Percentiles rank a stretch among this genome's conserved stretches.
These are phyloP conservation scores for Hormaphis cornu DNA, from an alignment of 1,140 invertebrate species.

Conservation along the genomic window DNA sequence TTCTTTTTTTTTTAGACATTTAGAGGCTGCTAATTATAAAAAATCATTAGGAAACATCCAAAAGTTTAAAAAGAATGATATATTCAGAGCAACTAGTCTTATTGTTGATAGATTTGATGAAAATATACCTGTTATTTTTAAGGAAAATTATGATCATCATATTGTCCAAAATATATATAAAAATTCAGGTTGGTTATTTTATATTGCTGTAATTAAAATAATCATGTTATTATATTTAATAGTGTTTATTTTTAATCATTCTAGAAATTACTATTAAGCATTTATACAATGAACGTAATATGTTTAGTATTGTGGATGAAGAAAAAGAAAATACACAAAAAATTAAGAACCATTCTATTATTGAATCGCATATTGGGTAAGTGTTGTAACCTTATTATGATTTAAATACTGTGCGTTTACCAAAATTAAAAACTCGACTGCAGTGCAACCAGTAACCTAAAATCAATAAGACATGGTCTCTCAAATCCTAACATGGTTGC, in stretches of 20 bases:
- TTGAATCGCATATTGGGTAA: background rate
- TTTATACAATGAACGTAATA: background rate
- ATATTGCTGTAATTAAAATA: no score
- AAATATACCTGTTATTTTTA: background rate
- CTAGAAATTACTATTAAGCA: background rate
- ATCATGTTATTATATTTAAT: background rate
- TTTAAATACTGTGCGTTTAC: no score
- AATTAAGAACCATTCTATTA: background rate
- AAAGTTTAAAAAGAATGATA: background rate
- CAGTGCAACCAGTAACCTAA: no score
- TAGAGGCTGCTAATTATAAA: constrained; percentile 3
- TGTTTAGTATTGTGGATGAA: background rate
- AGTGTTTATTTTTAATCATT: background rate
- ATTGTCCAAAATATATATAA: background rate
- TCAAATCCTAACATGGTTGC: no score
- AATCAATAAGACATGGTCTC: no score
- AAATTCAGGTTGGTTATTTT: background rate
- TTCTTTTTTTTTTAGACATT: background rate
- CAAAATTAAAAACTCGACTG: no score
- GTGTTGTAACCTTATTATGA: background rate
- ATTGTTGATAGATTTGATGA: background rate
- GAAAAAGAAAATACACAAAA: background rate
- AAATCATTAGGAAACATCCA: background rate
- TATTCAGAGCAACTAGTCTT: background rate
- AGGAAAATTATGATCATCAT: background rate